A percentile compares a stretch with the other conserved stretches of the same genome.
Conservation (phyloP, 2,888 invertebrate genomes). For the Aquatica leii region DNA sequence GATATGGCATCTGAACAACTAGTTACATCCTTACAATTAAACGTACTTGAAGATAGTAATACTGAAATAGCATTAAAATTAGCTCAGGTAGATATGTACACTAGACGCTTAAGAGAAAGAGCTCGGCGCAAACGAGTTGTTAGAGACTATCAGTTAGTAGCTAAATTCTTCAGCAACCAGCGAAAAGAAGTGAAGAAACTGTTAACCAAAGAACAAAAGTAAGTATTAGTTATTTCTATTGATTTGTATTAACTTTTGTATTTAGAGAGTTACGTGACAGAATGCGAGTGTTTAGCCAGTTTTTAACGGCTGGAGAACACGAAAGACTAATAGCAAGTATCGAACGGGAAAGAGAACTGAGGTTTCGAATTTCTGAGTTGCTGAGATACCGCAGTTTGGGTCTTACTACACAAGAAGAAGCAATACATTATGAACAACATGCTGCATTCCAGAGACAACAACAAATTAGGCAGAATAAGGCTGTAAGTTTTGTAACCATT, state of each 20-base stretch:
- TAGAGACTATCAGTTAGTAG: constrained; percentile 88
- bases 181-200: constrained; percentile 59
- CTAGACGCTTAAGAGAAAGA: constrained; percentile 81
- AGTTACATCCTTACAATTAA: constrained; percentile 84
- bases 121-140: constrained; percentile 89
- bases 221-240: constrained; percentile 33
- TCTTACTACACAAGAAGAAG: constrained; percentile 82
- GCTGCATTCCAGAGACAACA: constrained; percentile 70
- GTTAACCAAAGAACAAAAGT: constrained; percentile 83
- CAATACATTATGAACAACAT: constrained; percentile 87
- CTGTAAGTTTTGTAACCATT: constrained; percentile 61
- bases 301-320: constrained; percentile 86
- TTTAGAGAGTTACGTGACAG: constrained; percentile 81
- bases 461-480: constrained; percentile 71
- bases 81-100: constrained; percentile 93
- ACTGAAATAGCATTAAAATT: constrained; percentile 89
- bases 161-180: constrained; percentile 79
- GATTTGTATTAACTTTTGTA: not conserved
- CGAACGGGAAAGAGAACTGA: constrained; percentile 85
- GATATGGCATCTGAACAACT: constrained; percentile 89
- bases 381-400: constrained; percentile 87
- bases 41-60: constrained; percentile 85
- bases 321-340: constrained; percentile 79
- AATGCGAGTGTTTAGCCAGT: constrained; percentile 86
- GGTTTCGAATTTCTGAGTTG: constrained; percentile 82